Base-by-base conservation (phyloP, 2,888 invertebrate species). In the Agrenia bidenticulata region DNA sequence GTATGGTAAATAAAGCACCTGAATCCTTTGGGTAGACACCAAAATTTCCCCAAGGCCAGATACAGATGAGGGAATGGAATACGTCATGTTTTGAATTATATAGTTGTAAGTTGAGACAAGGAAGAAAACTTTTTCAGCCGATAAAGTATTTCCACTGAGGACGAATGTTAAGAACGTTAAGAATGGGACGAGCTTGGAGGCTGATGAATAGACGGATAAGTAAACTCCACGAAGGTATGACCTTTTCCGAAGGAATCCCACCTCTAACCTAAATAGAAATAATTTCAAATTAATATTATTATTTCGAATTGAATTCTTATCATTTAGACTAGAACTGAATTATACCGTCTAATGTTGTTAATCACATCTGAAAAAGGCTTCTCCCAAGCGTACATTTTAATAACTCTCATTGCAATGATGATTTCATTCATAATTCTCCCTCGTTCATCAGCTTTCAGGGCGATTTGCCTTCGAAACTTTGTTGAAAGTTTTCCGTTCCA, bases 321-420 rank as follows among this genome's bases (percentile, higher is more conserved):
- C 37, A 45, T 56, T 23, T 60, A 11, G 7, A 9, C 24, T 21
- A n/a, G n/a, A 7, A n/a, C 49, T 15, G 49, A 7, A 11, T 5
- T 56, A n/a, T 64, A 72, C 71, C 62, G 41, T 56, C 73, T 39
- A 1, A 70, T 61, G 41, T 62, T 50, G 23, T 70, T 49, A 51
- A 85, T 80, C 69, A 80, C 79, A 39, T 81, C 78, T 54, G 82
- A 79, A 76, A 87, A 86, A 50, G 83, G 81, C 68, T 83, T 81
- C 75, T 86, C 87, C 86, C 86, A 86, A 1, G 84, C 84, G 77
- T 86, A 85, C 81, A 87, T 83, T 78, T 87, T 87, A 67, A 87
- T 85, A 15, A 85, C 78, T 76, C 84, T 84, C 51, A 87, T 84
- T 73, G 81, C 83, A 45, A 81, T 81, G n/a, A 87, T 79, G 21